Evolutionary conservation across 1,140 invertebrate genomes (phyloP).

Genomic region (Manduca sexta): DNA sequence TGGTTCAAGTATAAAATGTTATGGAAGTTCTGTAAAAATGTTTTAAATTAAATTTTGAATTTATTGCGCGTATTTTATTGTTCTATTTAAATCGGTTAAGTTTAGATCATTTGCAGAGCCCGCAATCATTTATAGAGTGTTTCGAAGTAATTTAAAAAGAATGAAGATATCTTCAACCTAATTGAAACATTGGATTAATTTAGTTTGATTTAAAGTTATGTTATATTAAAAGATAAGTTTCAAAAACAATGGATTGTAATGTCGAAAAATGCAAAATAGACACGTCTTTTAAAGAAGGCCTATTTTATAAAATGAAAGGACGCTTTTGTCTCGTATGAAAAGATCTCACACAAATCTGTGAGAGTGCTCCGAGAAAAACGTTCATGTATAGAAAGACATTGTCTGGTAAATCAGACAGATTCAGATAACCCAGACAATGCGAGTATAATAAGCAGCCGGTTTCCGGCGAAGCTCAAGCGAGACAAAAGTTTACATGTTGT

Average conservation of each 20-base stretch:
- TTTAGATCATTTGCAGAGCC: too few species aligned
- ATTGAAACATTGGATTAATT: too few species aligned
- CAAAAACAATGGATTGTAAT: neutral
- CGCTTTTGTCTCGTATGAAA: conserved; percentile 30
- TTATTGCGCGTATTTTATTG: too few species aligned
- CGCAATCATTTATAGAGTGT: too few species aligned
- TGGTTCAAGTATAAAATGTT: too few species aligned
- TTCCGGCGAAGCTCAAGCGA: conserved; percentile 55
- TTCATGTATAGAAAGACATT: conserved; percentile 26
- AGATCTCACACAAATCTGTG: conserved; percentile 15
- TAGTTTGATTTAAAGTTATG: neutral
- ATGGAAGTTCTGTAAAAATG: too few species aligned
- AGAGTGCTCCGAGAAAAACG: conserved; percentile 24
- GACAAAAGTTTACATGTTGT: conserved; percentile 39
- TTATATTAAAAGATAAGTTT: neutral
- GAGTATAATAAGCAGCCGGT: conserved; percentile 40
- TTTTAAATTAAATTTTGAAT: too few species aligned
- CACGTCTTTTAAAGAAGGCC: conserved; percentile 15
- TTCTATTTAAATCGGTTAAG: too few species aligned
- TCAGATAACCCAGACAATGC: conserved; percentile 54
- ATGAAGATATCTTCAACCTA: too few species aligned
- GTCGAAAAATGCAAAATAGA: neutral
- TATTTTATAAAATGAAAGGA: conserved; percentile 12
- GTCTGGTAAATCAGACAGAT: conserved; percentile 41
- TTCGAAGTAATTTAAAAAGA: too few species aligned